Evolutionary conservation across 2,888 invertebrate genomes (phyloP), one percentile per base, ranked within the genome.

Genomic region (Drosophila paucipuncta): DNA sequence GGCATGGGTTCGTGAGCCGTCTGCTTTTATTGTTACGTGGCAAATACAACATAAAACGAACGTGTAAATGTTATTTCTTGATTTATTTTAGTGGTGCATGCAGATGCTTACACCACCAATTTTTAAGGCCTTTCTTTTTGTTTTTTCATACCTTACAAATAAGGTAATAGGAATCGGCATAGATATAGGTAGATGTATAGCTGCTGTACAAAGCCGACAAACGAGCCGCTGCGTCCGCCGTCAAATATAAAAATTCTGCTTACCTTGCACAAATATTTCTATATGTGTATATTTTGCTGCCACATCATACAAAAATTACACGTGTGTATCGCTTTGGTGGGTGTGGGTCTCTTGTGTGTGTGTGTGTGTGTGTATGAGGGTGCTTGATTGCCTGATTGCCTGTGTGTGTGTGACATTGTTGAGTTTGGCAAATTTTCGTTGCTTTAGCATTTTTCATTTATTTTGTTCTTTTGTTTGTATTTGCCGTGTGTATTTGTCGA

Each of bases 41-140:
- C 88, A 88, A 88, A 86, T 88, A 85, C 83, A 86, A 85, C 86
- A 86, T 87, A 83, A 88, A 87, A 75, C 82, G 89, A 84, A 87
- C 87, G 87, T 88, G 87, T 85, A 88, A 88, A 89, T 89, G 87
- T 88, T 88, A 87, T 89, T 88, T 85, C 85, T 89, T 89, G 87
- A 89, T 88, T 88, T 87, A 89, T 88, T 89, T 88, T 83, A 82
- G 89, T 85, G 80, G 82, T 85, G 85, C 87, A 87, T 87, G 87
- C 86, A 88, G 86, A 82, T 86, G 85, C 85, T 85, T 85, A 86
- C 87, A 76, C 75, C 78, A 78, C 89, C 85, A 76, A 89, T 89
- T 80, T 79, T 73, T 78, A 86, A 73, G 80, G 68, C 60, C 59
- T 59, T 53, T 43, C 31, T 9, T 30, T 55, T 41, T 22, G 22